Percentiles rank a stretch among this genome's conserved stretches.
phyloP scores from a whole-genome alignment of 2,797 vertebrate species.

The Karalla daura region DNA sequence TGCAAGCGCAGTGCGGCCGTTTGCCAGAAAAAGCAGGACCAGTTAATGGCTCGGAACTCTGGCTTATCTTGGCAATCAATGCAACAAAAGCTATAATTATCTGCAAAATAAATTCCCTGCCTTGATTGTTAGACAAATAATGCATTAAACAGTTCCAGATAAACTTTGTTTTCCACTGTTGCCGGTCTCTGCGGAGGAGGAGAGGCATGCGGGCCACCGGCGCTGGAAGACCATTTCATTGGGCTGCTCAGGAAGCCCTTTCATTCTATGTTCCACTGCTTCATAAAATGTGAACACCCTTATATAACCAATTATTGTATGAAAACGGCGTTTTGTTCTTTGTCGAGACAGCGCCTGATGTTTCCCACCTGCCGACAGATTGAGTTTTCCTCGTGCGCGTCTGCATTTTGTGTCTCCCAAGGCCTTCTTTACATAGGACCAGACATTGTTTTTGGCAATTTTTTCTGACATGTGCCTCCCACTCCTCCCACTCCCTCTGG shows the following conservation, averaged over 20 bases:
- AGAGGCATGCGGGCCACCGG: slow-evolving; percentile 49
- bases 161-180: slow-evolving; percentile 62
- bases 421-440: slow-evolving; percentile 69
- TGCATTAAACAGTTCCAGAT: slow-evolving; percentile 82
- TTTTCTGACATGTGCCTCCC: slow-evolving; percentile 51
- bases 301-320: slow-evolving; percentile 60
- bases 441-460: slow-evolving; percentile 77
- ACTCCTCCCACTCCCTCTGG: slow-evolving; percentile 71
- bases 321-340: slow-evolving; percentile 56
- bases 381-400: slow-evolving; percentile 65
- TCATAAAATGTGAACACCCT: slow-evolving; percentile 58
- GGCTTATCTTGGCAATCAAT: slow-evolving; percentile 80
- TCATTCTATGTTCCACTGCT: slow-evolving; percentile 31
- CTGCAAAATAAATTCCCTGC: slow-evolving; percentile 80
- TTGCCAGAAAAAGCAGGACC: slow-evolving; percentile 79
- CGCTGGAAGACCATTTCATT: slow-evolving; percentile 42
- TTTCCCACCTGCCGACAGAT: slow-evolving; percentile 40
- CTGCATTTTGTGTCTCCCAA: slow-evolving; percentile 62
- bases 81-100: slow-evolving; percentile 84
- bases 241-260: slow-evolving; percentile 36
- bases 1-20: slow-evolving; percentile 34
- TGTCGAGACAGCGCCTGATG: slow-evolving; percentile 33
- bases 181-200: slow-evolving; percentile 44
- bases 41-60: slow-evolving; percentile 77
- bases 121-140: slow-evolving; percentile 84